Percentiles rank a stretch among this genome's conserved stretches.
Evolutionary conservation across 53 echinoderm and acorn worm genomes (phyloP).

Genomic region (Hippasteria phrygiana): DNA sequence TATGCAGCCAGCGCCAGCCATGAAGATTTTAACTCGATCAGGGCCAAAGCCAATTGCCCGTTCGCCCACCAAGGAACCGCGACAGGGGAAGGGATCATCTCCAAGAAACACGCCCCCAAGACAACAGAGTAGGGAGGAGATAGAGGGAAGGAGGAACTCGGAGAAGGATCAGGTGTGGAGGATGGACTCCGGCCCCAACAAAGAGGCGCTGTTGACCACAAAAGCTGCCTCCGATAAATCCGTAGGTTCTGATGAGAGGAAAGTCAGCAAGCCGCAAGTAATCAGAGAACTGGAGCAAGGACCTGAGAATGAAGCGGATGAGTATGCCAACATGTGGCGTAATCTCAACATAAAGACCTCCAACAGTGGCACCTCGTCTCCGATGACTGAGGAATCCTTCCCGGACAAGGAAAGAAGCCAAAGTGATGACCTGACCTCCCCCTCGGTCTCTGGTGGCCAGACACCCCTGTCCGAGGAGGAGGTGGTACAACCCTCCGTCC

Average conservation of each 20-base stretch:
- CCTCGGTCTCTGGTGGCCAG: conserved; percentile 5
- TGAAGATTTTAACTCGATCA: conserved; percentile 41
- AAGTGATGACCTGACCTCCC: conserved; percentile 1
- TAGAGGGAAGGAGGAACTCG: not conserved
- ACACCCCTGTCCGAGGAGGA: conserved; percentile 59
- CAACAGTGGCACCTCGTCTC: conserved; percentile 48
- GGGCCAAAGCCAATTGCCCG: conserved; percentile 24
- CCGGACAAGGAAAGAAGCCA: conserved; percentile 5
- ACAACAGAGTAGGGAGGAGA: conserved; percentile 2
- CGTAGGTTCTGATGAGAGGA: not conserved
- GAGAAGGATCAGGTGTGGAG: not conserved
- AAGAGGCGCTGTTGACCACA: not conserved
- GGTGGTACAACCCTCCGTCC: conserved; percentile 21
- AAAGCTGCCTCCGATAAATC: not conserved
- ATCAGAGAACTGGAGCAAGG: not conserved
- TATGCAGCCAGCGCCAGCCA: not conserved
- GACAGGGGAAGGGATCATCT: not conserved
- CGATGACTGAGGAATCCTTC: conserved; percentile 33
- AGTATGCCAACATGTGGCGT: conserved; percentile 85
- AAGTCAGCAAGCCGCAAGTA: not conserved
- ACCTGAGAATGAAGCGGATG: conserved; percentile 59
- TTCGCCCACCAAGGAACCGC: conserved; percentile 34
- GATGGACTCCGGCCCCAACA: not conserved
- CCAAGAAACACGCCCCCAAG: not conserved
- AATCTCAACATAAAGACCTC: conserved; percentile 53